These are phyloP conservation scores for Nothoprocta pentlandii DNA, from an alignment of 2,113 vertebrate species.

Conservation along the genomic window DNA sequence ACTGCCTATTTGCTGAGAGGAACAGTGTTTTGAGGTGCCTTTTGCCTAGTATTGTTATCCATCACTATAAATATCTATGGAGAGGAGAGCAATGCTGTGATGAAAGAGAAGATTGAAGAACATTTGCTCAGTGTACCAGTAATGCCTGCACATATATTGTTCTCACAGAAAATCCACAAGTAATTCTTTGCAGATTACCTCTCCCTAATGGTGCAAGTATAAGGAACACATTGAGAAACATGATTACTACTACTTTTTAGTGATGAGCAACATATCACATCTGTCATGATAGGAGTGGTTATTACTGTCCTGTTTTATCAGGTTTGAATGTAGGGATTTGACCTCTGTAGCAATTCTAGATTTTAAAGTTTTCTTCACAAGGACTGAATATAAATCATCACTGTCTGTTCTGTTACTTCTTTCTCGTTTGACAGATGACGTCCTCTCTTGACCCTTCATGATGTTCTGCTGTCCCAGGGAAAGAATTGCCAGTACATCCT, in stretches of 20 bases:
- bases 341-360: slow-evolving; percentile 22
- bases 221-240: background rate
- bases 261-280: background rate
- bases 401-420: background rate
- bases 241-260: background rate
- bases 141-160: background rate
- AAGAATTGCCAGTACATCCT: background rate
- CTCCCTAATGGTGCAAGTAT: background rate
- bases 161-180: background rate
- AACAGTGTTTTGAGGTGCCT: background rate
- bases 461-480: background rate
- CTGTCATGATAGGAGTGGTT: background rate
- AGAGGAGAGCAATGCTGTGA: background rate
- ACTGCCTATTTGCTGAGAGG: background rate
- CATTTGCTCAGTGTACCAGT: background rate
- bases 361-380: background rate
- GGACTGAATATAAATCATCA: background rate
- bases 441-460: slow-evolving; percentile 1
- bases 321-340: slow-evolving; percentile 49
- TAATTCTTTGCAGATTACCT: background rate
- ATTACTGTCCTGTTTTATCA: slow-evolving; percentile 45
- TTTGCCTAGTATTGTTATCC: background rate
- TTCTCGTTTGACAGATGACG: background rate
- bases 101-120: background rate
- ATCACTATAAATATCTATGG: background rate